Evolutionary conservation across 2,797 vertebrate species (phyloP), one percentile per base, ranked within the genome.

Genomic region (Amblyopsis hoosieri): DNA sequence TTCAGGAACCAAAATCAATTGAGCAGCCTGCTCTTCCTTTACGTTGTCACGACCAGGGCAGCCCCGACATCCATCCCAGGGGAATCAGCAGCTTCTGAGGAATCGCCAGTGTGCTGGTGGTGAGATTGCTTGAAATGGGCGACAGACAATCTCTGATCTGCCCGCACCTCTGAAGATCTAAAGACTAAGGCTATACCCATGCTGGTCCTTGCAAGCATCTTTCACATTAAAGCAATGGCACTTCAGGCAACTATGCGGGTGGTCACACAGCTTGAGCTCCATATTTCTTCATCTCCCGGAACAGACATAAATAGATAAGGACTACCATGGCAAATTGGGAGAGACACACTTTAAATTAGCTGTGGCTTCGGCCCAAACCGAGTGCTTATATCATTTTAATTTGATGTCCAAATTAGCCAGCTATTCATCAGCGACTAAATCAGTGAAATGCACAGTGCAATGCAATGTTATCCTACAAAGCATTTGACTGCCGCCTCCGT

Each of bases 111-210:
- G 60, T 47, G 69, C 67, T 67, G 67, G 66, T 60, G 65, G 37
- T 42, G 47, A 82, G 83, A 85, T 76, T 60, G 37, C 4, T 42
- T 9, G 37, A 42, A 75, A 87, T 84, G 80, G 73, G 67, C 69
- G 82, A 81, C 87, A 82, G 86, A 67, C 60, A 54, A 80, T 75
- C 79, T 90, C 81, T 88, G 85, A 90, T 88, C 84, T 83, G 19
- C 52, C 67, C 48, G 55, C 5, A 62, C 80, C 77, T 90, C 79
- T 89, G 85, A 89, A 89, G 85, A 87, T 90, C 87, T 87, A 69
- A 90, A 66, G 75, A 72, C 69, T 29, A 29, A 73, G 69, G 66
- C 79, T 78, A 62, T 60, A 70, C 75, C 73, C 74, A 47, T 74
- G 75, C 74, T 63, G 54, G 72, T 63, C 68, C 78, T 67, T 52